Percentiles rank a stretch among this genome's conserved stretches.
These are phyloP conservation scores for Proterorhinus semilunaris DNA, from an alignment of 2,113 vertebrate species.

Conservation along the genomic window DNA sequence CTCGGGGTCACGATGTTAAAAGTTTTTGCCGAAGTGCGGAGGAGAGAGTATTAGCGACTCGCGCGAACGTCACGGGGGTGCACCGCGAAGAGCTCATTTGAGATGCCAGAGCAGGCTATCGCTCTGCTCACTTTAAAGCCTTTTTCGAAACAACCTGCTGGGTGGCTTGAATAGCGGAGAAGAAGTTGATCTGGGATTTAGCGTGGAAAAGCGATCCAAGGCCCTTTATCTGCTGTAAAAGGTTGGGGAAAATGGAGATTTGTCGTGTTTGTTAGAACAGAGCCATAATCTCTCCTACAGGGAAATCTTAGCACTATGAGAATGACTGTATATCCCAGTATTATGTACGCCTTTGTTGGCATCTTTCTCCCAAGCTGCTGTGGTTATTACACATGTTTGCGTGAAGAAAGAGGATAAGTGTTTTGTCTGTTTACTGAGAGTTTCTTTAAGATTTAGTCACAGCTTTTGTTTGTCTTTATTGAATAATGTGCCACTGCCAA, in stretches of 20 bases:
- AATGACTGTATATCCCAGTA: slow-evolving; percentile 42
- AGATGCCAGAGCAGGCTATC: slow-evolving; percentile 52
- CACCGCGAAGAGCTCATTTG: slow-evolving; percentile 51
- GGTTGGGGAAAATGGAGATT: slow-evolving; percentile 70
- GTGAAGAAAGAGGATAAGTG: slow-evolving; percentile 24
- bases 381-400: slow-evolving; percentile 28
- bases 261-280: slow-evolving; percentile 64
- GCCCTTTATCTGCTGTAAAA: slow-evolving; percentile 70
- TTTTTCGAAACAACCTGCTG: slow-evolving; percentile 70
- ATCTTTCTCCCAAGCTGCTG: slow-evolving; percentile 36
- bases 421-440: slow-evolving; percentile 59
- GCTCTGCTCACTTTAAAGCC: slow-evolving; percentile 64
- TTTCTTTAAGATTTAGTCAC: slow-evolving; percentile 58
- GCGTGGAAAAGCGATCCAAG: slow-evolving; percentile 63
- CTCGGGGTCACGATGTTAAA: slow-evolving; percentile 78
- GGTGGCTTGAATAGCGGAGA: slow-evolving; percentile 67
- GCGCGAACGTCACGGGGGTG: slow-evolving; percentile 32
- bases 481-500: not conserved
- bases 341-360: slow-evolving; percentile 40
- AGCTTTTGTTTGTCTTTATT: slow-evolving; percentile 19
- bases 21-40: slow-evolving; percentile 72
- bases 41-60: slow-evolving; percentile 60
- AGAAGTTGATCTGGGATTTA: slow-evolving; percentile 68
- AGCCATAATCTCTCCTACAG: slow-evolving; percentile 62
- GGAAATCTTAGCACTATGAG: slow-evolving; percentile 53